Percentiles rank a stretch among this genome's conserved stretches.
phyloP scores from a whole-genome alignment of 2,888 invertebrate genomes.

The Julus scandinavius region DNA sequence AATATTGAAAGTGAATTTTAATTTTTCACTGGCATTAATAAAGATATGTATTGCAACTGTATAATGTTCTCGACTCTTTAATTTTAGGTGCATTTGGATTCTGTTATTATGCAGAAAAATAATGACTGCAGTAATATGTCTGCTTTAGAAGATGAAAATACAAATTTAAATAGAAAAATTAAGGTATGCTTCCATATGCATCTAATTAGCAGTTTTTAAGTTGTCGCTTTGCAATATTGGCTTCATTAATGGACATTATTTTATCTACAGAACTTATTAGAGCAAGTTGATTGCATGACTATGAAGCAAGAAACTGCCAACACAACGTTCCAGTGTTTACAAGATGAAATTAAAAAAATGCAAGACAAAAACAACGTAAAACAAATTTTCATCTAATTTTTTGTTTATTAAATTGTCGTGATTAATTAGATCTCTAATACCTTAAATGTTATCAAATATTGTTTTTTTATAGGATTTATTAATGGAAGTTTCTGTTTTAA shows the following conservation, averaged over 20 bases:
- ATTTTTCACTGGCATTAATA: not conserved
- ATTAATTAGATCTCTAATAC: not conserved
- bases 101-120: not conserved
- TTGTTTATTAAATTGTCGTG: not conserved
- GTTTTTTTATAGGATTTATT: constrained; percentile 13
- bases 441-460: not conserved
- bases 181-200: not conserved
- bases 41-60: no score
- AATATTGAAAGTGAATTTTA: not conserved
- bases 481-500: constrained; percentile 7
- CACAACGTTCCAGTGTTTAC: constrained; percentile 64
- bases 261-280: constrained; percentile 62
- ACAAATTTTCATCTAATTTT: not conserved
- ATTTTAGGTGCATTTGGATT: not conserved
- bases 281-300: constrained; percentile 65
- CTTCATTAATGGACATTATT: not conserved
- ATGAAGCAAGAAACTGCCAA: constrained; percentile 65
- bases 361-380: constrained; percentile 61
- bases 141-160: not conserved
- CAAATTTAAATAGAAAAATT: constrained; percentile 10
- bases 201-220: not conserved
- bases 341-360: constrained; percentile 62
- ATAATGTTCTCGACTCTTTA: not conserved
- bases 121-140: not conserved
- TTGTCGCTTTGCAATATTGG: not conserved